Evolutionary conservation across 2,888 invertebrate species (phyloP), one percentile per base, ranked within the genome.

Genomic region (Biston stratarius): DNA sequence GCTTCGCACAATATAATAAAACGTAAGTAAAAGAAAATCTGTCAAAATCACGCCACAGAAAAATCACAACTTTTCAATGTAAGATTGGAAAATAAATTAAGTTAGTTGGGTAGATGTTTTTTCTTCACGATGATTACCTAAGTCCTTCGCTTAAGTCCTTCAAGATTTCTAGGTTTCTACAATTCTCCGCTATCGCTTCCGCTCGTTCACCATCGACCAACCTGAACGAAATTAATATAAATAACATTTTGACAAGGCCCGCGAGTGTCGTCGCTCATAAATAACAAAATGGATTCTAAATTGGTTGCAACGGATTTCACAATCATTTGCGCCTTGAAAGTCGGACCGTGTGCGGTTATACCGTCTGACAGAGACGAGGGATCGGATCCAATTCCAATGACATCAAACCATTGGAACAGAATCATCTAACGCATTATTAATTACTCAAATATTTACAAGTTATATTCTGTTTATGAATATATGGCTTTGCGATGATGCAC

Each of bases 161-260:
- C 10, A 40, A n/a, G n/a, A n/a, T n/a, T 14, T 14, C 47, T 0
- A 11, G 3, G 7, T 48, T 48, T 48, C 11, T 0, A 7, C 15
- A 14, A 47, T 14, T 11, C n/a, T 3, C 12, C 33, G 33, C 12
- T 33, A 6, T 56, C 80, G 79, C 80, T 74, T 6, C 52, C 72
- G 75, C 75, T 61, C 62, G 58, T 73, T n/a, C 62, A 61, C 60
- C 61, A 48, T 66, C n/a, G 12, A 11, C 62, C 49, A 24, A 2
- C 58, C 57, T 34, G 15, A 34, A 10, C 58, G 67, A 74, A 81
- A 87, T 86, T 82, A 83, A 86, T 85, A 87, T 85, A 86, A 87
- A 87, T 88, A 86, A 86, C 85, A 83, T 83, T 85, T 83, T 81
- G 84, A 85, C 84, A 82, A 80, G 78, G 77, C 71, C 77, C 73